Evolutionary conservation across 2,888 invertebrate genomes (phyloP).

Genomic region (Ochropleura leucogaster): DNA sequence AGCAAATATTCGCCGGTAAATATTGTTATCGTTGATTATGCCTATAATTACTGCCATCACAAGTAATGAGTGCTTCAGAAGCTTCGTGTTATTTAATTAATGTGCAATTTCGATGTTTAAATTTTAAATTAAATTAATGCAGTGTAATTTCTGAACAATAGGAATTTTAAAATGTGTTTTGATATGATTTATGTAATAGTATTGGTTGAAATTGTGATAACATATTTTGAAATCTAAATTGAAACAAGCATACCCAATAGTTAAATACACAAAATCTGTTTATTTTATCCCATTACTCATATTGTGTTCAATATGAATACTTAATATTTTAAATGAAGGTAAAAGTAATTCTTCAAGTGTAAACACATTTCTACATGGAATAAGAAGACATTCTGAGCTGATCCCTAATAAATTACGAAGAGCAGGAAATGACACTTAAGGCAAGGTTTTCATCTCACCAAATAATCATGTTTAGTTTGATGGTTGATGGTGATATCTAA

Average conservation of each 20-base stretch:
- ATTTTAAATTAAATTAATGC: conserved; percentile 24
- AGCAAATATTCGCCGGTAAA: conserved; percentile 46
- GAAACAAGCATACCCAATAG: not conserved
- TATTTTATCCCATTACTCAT: not conserved
- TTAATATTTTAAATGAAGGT: not conserved
- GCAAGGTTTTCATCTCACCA: too few species aligned
- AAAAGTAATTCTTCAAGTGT: not conserved
- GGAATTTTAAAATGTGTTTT: not conserved
- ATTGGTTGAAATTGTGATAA: not conserved
- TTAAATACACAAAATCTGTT: not conserved
- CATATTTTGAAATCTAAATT: not conserved
- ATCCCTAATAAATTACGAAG: too few species aligned
- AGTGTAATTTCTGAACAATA: conserved; percentile 4
- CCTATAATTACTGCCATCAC: conserved; percentile 36
- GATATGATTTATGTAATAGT: conserved; percentile 3
- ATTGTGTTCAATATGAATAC: not conserved
- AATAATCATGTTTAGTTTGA: too few species aligned
- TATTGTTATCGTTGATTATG: conserved; percentile 48
- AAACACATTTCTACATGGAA: too few species aligned
- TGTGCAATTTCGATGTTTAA: conserved; percentile 18
- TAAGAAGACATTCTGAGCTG: too few species aligned
- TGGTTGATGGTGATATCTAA: too few species aligned
- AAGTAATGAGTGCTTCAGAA: conserved; percentile 34
- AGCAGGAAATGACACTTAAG: too few species aligned
- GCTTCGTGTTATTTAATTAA: conserved; percentile 26